Percentiles rank a stretch among this genome's conserved stretches.
Conservation (phyloP, 2,888 invertebrate species). For the Lepeophtheirus nordmannii region DNA sequence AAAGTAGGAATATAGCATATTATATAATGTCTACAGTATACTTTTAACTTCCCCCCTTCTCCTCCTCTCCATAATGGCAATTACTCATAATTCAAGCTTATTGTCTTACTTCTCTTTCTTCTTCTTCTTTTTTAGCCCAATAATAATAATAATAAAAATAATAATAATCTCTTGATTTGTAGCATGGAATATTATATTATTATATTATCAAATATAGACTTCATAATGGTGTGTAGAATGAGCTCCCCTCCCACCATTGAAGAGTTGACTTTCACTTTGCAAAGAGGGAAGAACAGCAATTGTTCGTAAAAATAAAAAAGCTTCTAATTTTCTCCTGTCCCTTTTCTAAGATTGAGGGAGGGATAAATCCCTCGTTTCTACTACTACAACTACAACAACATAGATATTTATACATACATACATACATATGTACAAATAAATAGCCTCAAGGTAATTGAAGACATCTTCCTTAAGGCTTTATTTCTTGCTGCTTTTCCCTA, state of each 20-base stretch:
- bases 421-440: neutral
- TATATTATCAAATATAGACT: neutral
- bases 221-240: too few species aligned
- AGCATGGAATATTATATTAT: neutral
- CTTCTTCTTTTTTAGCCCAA: neutral
- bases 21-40: neutral
- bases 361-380: too few species aligned
- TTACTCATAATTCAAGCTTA: constrained; percentile 8
- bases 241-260: too few species aligned
- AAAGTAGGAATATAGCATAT: neutral
- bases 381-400: neutral
- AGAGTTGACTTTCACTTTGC: too few species aligned
- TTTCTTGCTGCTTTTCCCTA: too few species aligned
- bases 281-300: too few species aligned
- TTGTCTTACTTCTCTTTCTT: neutral
- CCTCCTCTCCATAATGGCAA: neutral
- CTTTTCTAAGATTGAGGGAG: neutral
- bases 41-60: neutral
- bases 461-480: constrained; percentile 4
- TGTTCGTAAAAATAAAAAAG: too few species aligned
- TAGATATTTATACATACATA: neutral
- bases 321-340: neutral
- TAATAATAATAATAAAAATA: too few species aligned
- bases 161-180: neutral
- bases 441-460: neutral